A percentile compares a stretch with the other conserved stretches of the same genome.
Evolutionary conservation across 92 coral and sea anemone species (phyloP).

Genomic region (Blastomussa wellsi): DNA sequence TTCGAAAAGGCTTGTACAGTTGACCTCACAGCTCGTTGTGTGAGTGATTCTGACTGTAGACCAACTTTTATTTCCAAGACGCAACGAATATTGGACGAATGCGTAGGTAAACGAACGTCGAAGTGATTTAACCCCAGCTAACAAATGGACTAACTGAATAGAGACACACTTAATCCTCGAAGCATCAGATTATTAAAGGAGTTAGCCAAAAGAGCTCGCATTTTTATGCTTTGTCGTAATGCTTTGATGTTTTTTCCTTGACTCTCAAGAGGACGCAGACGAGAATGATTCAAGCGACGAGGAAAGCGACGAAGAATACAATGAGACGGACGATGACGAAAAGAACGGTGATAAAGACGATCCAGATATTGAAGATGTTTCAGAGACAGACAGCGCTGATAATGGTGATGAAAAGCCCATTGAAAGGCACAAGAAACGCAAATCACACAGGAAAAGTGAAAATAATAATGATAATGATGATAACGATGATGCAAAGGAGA

Average conservation of each 20-base stretch:
- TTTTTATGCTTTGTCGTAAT: not conserved
- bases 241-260: not conserved
- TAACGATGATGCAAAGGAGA: not conserved
- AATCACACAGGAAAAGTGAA: not conserved
- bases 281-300: constrained; percentile 15
- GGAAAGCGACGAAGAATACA: not conserved
- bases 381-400: constrained; percentile 1
- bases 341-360: constrained; percentile 2
- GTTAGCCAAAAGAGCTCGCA: not conserved
- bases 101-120: constrained; percentile 65
- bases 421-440: constrained; percentile 14
- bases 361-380: constrained; percentile 3
- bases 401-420: constrained; percentile 4
- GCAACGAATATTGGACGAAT: constrained; percentile 63
- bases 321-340: not conserved
- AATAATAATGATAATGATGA: constrained; percentile 4
- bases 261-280: constrained; percentile 17
- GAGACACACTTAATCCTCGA: not conserved
- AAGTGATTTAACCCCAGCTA: not conserved
- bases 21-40: constrained; percentile 72
- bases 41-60: constrained; percentile 72
- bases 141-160: not conserved
- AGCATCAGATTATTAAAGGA: not conserved
- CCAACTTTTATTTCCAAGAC: constrained; percentile 72
- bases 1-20: constrained; percentile 64